Evolutionary conservation across 2,888 invertebrate genomes (phyloP).

Genomic region (Spilosoma lubricipeda): DNA sequence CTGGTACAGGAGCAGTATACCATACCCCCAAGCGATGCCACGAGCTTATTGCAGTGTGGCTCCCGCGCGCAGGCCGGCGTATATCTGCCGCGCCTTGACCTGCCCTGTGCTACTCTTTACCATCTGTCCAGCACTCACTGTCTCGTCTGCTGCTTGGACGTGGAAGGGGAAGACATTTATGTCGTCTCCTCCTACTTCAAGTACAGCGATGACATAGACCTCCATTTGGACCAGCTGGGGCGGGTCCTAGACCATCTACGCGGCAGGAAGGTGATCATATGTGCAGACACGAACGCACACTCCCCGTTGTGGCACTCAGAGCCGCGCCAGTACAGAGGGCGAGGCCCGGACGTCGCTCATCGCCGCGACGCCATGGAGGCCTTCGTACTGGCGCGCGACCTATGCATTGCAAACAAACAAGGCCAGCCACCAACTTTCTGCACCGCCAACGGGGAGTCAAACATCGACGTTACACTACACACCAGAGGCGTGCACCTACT

Average conservation of each 20-base stretch:
- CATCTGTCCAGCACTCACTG: constrained; percentile 37
- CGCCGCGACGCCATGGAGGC: background rate
- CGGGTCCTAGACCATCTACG: constrained; percentile 20
- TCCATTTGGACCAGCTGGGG: constrained; percentile 25
- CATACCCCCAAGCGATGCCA: no score
- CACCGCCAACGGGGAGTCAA: constrained; percentile 31
- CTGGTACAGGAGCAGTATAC: constrained; percentile 50
- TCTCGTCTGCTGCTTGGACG: constrained; percentile 21
- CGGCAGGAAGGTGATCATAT: constrained; percentile 25
- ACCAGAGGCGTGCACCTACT: constrained; percentile 23
- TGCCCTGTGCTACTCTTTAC: background rate
- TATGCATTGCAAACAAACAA: no score
- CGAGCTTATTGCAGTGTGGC: no score
- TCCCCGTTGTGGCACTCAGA: constrained; percentile 46
- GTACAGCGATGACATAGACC: background rate
- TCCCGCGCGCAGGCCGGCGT: no score
- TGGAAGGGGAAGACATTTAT: background rate
- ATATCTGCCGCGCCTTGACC: no score
- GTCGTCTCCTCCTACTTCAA: background rate
- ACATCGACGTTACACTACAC: constrained; percentile 45
- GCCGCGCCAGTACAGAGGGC: constrained; percentile 25
- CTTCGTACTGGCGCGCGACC: no score
- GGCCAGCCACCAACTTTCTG: constrained; percentile 26
- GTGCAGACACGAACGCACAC: constrained; percentile 48
- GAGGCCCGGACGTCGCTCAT: no score